Conservation (phyloP, 2,888 invertebrate species). For the Portevinia maculata region DNA sequence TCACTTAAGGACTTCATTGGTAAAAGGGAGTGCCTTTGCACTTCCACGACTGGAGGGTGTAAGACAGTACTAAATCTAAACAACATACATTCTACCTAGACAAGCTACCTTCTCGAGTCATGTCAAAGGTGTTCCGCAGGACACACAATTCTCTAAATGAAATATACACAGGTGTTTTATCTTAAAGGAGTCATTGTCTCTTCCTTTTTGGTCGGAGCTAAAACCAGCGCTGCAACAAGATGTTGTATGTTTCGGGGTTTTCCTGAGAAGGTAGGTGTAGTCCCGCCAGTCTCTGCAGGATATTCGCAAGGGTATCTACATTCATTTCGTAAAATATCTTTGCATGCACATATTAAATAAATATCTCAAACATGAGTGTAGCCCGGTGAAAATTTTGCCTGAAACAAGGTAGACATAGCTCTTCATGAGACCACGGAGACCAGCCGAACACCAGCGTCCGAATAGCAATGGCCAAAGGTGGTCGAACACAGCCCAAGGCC, state of each 20-base stretch:
- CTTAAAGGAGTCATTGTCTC: constrained; percentile 44
- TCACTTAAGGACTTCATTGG: constrained; percentile 66
- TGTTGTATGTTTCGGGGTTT: constrained; percentile 65
- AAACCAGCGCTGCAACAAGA: constrained; percentile 71
- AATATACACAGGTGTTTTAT: constrained; percentile 67
- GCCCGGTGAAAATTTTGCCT: constrained; percentile 59
- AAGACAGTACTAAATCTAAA: constrained; percentile 73
- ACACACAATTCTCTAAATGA: constrained; percentile 69
- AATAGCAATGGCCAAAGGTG: constrained; percentile 71
- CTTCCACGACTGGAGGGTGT: constrained; percentile 48
- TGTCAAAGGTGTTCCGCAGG: constrained; percentile 72
- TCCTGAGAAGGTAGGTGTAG: constrained; percentile 61
- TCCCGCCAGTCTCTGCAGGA: constrained; percentile 42
- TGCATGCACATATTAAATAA: constrained; percentile 64
- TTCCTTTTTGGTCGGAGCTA: background rate
- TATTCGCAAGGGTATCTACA: constrained; percentile 52
- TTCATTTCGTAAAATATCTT: constrained; percentile 64
- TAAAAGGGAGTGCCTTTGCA: constrained; percentile 43
- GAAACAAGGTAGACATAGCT: constrained; percentile 10
- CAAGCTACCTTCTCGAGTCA: constrained; percentile 27
- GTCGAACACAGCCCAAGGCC: constrained; percentile 62
- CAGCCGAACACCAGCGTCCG: constrained; percentile 11
- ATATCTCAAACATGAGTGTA: constrained; percentile 62
- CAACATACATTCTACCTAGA: constrained; percentile 39
- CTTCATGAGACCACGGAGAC: constrained; percentile 44